Evolutionary conservation across 2,113 vertebrate genomes (phyloP).

Genomic region (Labeo catla): DNA sequence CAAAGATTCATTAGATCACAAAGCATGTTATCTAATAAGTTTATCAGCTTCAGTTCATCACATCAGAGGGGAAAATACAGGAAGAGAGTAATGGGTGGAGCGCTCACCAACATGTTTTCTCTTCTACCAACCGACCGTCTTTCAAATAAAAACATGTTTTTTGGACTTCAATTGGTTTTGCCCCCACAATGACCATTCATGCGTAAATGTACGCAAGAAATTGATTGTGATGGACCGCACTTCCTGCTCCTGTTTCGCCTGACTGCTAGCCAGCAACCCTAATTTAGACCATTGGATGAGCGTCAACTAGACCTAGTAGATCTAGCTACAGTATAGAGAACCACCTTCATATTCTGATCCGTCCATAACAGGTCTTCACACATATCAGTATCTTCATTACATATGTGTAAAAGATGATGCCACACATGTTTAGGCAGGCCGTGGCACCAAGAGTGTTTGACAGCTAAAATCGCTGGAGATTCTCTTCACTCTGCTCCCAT

Average conservation of each 20-base stretch:
- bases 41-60: not conserved
- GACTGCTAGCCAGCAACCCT: constrained; percentile 56
- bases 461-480: constrained; percentile 19
- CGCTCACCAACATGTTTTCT: constrained; percentile 35
- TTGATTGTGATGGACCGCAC: constrained; percentile 57
- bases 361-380: not conserved
- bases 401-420: not conserved
- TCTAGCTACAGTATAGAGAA: not conserved
- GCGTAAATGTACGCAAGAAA: constrained; percentile 15
- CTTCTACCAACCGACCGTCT: not conserved
- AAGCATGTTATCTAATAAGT: not conserved
- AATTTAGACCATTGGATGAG: constrained; percentile 24
- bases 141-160: constrained; percentile 37
- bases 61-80: not conserved
- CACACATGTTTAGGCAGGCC: constrained; percentile 12
- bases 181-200: not conserved
- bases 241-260: constrained; percentile 68
- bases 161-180: constrained; percentile 13
- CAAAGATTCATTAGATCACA: not conserved
- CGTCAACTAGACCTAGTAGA: not conserved
- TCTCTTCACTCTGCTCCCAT: constrained; percentile 42
- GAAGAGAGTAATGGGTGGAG: constrained; percentile 17
- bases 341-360: not conserved
- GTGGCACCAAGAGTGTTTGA: constrained; percentile 10
- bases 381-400: constrained; percentile 19